Conservation (phyloP, 2,113 vertebrate genomes). For the Hoplias malabaricus region DNA sequence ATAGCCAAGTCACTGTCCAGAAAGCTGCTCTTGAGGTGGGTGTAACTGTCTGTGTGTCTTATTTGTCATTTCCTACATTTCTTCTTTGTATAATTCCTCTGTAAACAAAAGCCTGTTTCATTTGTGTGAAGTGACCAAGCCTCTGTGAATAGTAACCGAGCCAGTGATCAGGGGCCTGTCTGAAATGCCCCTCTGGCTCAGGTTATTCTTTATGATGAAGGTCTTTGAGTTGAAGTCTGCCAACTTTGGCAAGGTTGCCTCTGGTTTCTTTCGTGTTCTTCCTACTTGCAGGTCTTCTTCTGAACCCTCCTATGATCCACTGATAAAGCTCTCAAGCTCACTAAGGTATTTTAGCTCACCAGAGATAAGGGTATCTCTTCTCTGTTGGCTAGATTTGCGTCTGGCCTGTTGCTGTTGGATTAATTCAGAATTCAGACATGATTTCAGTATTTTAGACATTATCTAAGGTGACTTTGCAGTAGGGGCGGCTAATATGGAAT, state of each 20-base stretch:
- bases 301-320: conserved; percentile 69
- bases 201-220: not conserved
- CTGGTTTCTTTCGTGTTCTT: conserved; percentile 64
- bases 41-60: not conserved
- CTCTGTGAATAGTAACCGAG: not conserved
- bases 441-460: not conserved
- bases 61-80: not conserved
- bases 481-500: too few relatives aligned
- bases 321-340: conserved; percentile 52
- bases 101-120: not conserved
- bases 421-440: not conserved
- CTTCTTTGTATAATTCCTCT: not conserved
- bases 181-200: not conserved
- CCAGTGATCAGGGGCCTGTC: not conserved
- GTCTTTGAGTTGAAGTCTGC: conserved; percentile 18
- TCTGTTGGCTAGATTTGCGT: conserved; percentile 56
- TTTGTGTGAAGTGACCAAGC: not conserved
- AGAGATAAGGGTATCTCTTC: conserved; percentile 16
- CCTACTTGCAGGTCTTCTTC: conserved; percentile 78
- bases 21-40: conserved; percentile 92
- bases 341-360: conserved; percentile 64
- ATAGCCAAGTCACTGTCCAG: conserved; percentile 91
- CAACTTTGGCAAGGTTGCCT: conserved; percentile 61
- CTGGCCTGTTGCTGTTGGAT: not conserved
- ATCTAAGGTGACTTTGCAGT: too few relatives aligned